phyloP scores from a whole-genome alignment of 2,888 invertebrate species.

The Lagria hirta region DNA sequence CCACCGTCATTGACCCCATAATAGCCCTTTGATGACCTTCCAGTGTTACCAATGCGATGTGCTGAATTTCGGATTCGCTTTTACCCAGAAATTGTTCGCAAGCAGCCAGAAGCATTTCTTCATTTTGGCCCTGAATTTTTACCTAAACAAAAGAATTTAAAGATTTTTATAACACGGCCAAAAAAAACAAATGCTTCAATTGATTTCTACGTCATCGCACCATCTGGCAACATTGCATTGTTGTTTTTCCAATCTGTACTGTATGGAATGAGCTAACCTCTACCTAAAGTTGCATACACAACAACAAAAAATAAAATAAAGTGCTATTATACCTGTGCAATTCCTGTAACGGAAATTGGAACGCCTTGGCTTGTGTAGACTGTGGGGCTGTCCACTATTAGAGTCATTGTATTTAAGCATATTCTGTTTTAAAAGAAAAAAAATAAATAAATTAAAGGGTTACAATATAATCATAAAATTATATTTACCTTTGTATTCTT shows the following conservation, averaged over 20 bases:
- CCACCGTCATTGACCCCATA: constrained; percentile 96
- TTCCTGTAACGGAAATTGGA: constrained; percentile 95
- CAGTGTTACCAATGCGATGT: constrained; percentile 86
- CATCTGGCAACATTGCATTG: too few species aligned
- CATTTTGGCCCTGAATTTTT: constrained; percentile 86
- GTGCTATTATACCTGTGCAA: constrained; percentile 77
- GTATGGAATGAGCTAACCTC: too few species aligned
- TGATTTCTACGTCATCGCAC: too few species aligned
- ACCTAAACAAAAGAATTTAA: too few species aligned
- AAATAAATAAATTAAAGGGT: background rate
- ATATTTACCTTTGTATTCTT: constrained; percentile 72
- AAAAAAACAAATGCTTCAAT: too few species aligned
- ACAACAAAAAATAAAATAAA: constrained; percentile 1
- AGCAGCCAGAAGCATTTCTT: constrained; percentile 85
- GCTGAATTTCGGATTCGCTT: constrained; percentile 82
- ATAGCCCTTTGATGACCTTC: constrained; percentile 92
- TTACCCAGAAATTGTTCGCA: constrained; percentile 95
- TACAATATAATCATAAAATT: too few species aligned
- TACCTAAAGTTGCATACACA: too few species aligned
- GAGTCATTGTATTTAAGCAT: constrained; percentile 95
- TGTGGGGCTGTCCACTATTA: constrained; percentile 92
- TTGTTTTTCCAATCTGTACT: too few species aligned
- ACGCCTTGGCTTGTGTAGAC: constrained; percentile 97
- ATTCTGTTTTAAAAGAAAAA: constrained; percentile 63
- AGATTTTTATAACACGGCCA: too few species aligned